Percentiles rank a stretch among this genome's conserved stretches.
Conservation (phyloP, 2,888 invertebrate genomes). For the Listrodromus nycthemerus region DNA sequence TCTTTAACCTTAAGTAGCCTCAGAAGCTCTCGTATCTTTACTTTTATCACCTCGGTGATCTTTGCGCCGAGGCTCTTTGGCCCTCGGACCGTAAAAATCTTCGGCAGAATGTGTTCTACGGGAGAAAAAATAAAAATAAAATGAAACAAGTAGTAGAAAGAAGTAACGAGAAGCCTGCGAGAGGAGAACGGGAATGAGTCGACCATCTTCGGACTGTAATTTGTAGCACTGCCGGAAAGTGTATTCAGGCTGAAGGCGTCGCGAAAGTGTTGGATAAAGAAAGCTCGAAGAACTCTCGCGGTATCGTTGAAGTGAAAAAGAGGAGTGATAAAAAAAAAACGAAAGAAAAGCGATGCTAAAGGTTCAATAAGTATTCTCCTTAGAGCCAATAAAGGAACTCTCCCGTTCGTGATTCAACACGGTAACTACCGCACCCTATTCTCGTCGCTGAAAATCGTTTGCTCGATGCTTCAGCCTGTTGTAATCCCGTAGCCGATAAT, state of each 20-base stretch:
- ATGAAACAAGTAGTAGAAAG: constrained; percentile 54
- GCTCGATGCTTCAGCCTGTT: constrained; percentile 78
- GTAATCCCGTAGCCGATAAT: constrained; percentile 82
- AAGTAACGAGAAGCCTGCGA: constrained; percentile 24
- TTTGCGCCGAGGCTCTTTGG: constrained; percentile 43
- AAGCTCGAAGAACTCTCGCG: constrained; percentile 41
- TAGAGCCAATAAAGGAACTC: constrained; percentile 81
- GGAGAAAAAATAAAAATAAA: constrained; percentile 73
- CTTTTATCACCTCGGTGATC: constrained; percentile 61
- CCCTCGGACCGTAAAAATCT: constrained; percentile 60
- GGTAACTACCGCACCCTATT: constrained; percentile 65
- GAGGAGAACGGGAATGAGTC: background rate
- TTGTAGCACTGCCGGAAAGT: constrained; percentile 49
- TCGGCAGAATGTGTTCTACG: constrained; percentile 26
- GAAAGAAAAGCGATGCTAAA: constrained; percentile 81
- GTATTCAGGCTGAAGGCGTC: constrained; percentile 39
- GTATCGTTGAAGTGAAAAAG: constrained; percentile 40
- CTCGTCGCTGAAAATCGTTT: constrained; percentile 80
- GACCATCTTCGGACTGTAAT: constrained; percentile 41
- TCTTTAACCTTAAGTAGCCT: constrained; percentile 51
- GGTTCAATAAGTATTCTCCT: constrained; percentile 84
- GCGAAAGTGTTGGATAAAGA: constrained; percentile 17
- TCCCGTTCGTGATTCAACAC: constrained; percentile 70
- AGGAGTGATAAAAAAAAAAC: constrained; percentile 52
- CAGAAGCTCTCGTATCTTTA: constrained; percentile 53